Evolutionary conservation across 2,888 invertebrate genomes (phyloP), one percentile per base, ranked within the genome.

Genomic region (Chirona hameri): DNA sequence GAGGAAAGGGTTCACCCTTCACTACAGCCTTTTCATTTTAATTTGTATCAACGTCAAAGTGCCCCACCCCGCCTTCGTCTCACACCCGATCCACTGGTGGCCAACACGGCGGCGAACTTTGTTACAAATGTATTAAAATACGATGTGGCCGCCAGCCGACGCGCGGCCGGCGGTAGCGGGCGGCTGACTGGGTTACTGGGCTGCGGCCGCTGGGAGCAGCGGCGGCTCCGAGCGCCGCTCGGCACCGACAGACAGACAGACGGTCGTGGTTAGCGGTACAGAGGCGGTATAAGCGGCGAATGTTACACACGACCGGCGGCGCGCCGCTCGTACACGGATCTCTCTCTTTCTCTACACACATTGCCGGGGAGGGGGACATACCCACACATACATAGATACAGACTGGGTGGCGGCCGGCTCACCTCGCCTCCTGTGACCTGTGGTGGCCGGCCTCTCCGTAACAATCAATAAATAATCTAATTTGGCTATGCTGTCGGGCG

Each of bases 71-170:
- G 39, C 39, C 39, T 39, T 39, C 39, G 39, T 39, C 39, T 39
- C 39, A 39, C 39, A 21, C 21, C 57, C 57, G 57, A 15, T 21
- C 15, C 57, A 57, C 18, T 21, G 18, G 21, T 15, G 57, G 15
- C 57, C 24, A n/a, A 9, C 39, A 39, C 39, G 39, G 39, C 39
- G 39, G 39, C 39, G 31, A 31, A 27, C 72, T 76, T 76, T 76
- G 39, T 76, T 76, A 72, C 76, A 76, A 76, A 76, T 76, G 76
- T 76, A 76, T 76, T 76, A 76, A 76, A 76, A 76, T 76, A 76
- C 18, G 65, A 27, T 24, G 65, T 39, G 39, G 39, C 39, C 39
- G 39, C 24, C 60, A n/a, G 21, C n/a, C n/a, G 60, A n/a, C 60
- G n/a, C 24, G 60, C 60, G 60, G 24, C 60, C 7, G 18, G 60